Evolutionary conservation across 2,888 invertebrate species (phyloP).

Genomic region (Limnephilus lunatus): DNA sequence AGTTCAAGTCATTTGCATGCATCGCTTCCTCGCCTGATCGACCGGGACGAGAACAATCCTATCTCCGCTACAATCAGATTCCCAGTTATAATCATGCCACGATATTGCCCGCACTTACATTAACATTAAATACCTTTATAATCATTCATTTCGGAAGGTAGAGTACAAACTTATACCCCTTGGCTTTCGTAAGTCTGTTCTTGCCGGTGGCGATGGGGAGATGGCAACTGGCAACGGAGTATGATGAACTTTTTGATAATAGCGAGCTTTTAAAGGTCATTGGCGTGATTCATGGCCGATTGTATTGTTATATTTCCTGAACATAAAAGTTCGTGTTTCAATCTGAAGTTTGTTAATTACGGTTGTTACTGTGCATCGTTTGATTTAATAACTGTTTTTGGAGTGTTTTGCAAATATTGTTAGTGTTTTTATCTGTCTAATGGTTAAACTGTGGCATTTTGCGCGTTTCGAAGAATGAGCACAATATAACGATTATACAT

Average conservation of each 20-base stretch:
- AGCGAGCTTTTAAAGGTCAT: background rate
- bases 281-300: background rate
- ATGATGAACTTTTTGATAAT: background rate
- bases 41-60: conserved; percentile 41
- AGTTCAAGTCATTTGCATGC: conserved; percentile 32
- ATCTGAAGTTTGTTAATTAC: background rate
- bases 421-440: background rate
- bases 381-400: background rate
- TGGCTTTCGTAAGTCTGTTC: background rate
- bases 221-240: background rate
- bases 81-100: conserved; percentile 24
- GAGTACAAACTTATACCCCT: background rate
- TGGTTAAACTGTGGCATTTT: background rate
- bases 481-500: background rate
- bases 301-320: background rate
- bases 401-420: background rate
- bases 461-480: background rate
- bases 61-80: conserved; percentile 32
- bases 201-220: background rate
- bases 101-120: conserved; percentile 23
- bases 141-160: background rate
- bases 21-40: conserved; percentile 33
- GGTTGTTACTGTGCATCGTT: background rate
- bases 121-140: background rate
- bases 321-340: background rate